These are phyloP conservation scores for Perodicticus potto DNA, from an alignment of 2,797 vertebrate genomes.

Conservation along the genomic window DNA sequence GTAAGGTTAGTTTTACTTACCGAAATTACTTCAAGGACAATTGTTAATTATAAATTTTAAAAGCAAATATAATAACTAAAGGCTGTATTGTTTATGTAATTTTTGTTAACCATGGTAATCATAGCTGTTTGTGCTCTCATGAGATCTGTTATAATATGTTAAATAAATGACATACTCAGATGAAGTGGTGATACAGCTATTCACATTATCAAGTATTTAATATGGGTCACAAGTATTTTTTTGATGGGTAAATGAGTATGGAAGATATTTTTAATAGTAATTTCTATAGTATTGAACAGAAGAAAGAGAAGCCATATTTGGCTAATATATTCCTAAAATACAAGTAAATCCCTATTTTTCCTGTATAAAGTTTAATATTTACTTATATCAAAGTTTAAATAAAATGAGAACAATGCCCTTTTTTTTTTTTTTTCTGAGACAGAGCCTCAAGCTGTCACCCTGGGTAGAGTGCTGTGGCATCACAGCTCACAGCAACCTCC, in stretches of 20 bases:
- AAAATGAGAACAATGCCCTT: background rate
- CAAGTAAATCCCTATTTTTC: background rate
- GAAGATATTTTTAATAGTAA: background rate
- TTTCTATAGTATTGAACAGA: background rate
- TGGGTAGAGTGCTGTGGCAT: too few relatives aligned
- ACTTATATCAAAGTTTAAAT: slow-evolving; percentile 1
- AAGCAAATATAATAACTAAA: background rate
- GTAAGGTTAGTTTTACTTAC: slow-evolving; percentile 56
- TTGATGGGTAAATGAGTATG: background rate
- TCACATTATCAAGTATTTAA: background rate
- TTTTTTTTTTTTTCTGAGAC: too few relatives aligned
- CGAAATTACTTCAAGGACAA: slow-evolving; percentile 72
- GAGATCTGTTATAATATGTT: background rate
- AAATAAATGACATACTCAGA: background rate
- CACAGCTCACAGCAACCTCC: too few relatives aligned
- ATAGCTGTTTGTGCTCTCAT: background rate
- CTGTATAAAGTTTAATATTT: background rate
- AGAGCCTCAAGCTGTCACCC: too few relatives aligned
- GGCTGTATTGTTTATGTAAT: background rate
- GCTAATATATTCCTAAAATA: background rate
- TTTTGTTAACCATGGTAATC: slow-evolving; percentile 1
- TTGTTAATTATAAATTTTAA: slow-evolving; percentile 22
- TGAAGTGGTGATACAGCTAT: background rate
- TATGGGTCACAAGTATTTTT: background rate
- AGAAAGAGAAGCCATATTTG: background rate